phyloP scores from a whole-genome alignment of 2,888 invertebrate species.

The Drosophila tanythrix region DNA sequence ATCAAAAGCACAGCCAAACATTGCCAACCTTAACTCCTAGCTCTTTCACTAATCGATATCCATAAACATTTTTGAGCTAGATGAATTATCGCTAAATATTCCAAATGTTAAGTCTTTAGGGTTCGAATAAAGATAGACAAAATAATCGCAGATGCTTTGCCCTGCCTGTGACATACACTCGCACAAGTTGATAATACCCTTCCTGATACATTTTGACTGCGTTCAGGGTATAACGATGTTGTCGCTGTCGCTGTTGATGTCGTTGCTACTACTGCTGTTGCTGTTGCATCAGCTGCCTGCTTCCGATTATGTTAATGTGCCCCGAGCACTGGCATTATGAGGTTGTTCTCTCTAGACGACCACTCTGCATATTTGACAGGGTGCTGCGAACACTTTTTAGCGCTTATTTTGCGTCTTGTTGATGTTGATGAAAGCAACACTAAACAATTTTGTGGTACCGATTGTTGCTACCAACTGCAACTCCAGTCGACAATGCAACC shows the following conservation, averaged over 20 bases:
- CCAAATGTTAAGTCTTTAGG: not conserved
- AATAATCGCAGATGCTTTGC: not conserved
- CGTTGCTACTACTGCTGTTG: conserved; percentile 31
- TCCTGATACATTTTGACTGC: not conserved
- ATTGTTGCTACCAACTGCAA: conserved; percentile 39
- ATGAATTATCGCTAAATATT: not conserved
- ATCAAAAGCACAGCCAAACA: not conserved
- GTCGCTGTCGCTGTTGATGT: conserved; percentile 34
- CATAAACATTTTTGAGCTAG: not conserved
- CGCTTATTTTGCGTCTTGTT: conserved; percentile 28
- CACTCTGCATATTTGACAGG: conserved; percentile 73
- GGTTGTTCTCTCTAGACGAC: conserved; percentile 69
- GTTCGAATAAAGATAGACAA: not conserved
- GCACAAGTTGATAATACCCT: not conserved
- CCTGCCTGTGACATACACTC: too few relatives aligned
- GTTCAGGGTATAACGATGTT: conserved; percentile 51
- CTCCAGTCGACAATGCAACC: conserved; percentile 1
- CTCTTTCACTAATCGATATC: not conserved
- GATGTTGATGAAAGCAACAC: conserved; percentile 36
- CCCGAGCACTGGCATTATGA: conserved; percentile 72
- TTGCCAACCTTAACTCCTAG: not conserved
- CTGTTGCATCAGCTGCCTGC: conserved; percentile 53
- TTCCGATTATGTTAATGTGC: conserved; percentile 75
- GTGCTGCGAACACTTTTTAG: conserved; percentile 41
- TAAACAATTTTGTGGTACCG: conserved; percentile 59